A percentile compares a stretch with the other conserved stretches of the same genome.
Conservation (phyloP, 2,797 vertebrate species). For the Mus caroli region DNA sequence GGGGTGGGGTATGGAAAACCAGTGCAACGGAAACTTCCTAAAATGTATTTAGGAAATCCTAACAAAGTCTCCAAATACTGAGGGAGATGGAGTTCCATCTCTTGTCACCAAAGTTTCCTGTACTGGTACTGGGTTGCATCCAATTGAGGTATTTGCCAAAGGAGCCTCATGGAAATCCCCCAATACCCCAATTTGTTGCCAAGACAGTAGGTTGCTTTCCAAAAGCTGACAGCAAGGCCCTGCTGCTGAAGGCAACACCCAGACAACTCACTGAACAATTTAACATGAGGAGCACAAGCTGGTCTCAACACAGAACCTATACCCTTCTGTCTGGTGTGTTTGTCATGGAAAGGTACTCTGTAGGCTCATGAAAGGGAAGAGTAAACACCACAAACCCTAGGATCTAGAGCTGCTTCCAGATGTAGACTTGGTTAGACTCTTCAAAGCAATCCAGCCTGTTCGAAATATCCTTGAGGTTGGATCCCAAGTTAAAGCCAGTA, state of each 20-base stretch:
- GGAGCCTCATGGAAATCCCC: not conserved
- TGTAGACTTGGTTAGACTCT: not conserved
- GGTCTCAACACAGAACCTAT: not conserved
- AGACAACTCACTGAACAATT: not conserved
- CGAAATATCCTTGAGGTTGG: not conserved
- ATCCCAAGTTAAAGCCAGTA: not conserved
- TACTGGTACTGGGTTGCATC: not conserved
- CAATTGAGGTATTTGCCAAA: not conserved
- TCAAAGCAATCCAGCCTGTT: not conserved
- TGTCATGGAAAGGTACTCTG: no score
- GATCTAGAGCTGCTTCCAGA: not conserved
- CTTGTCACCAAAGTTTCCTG: not conserved
- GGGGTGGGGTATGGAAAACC: not conserved
- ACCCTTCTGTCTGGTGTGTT: not conserved
- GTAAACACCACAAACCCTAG: not conserved
- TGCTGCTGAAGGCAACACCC: not conserved
- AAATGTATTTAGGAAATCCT: not conserved
- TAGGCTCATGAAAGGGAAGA: not conserved
- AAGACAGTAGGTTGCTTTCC: not conserved
- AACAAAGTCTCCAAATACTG: not conserved
- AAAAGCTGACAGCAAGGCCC: not conserved
- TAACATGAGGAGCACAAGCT: not conserved
- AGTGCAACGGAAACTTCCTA: not conserved
- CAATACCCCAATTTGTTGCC: not conserved
- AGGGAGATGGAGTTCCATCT: not conserved